Evolutionary conservation across 2,113 vertebrate species (phyloP).

Genomic region (Sigmodon hispidus): DNA sequence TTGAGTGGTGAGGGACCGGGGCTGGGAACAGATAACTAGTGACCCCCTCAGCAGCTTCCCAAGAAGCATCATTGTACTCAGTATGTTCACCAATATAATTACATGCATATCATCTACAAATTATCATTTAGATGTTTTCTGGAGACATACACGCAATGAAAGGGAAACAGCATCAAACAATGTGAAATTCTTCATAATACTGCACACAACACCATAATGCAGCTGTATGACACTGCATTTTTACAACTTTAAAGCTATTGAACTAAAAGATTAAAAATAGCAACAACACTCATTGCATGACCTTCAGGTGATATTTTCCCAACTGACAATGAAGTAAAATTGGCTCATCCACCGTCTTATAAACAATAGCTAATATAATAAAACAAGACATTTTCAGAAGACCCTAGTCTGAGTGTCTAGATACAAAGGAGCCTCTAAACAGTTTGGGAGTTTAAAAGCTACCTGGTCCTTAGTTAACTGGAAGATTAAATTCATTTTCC

Average conservation of each 20-base stretch:
- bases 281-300: neutral
- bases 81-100: neutral
- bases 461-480: neutral
- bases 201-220: neutral
- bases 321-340: neutral
- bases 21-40: neutral
- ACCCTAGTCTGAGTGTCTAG: neutral
- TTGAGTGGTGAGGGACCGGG: neutral
- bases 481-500: conserved; percentile 2
- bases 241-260: conserved; percentile 37
- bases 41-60: neutral
- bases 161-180: neutral
- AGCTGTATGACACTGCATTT: no score
- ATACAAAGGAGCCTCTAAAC: neutral
- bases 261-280: neutral
- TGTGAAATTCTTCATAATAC: neutral
- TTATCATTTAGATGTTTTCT: neutral
- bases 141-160: neutral
- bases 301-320: neutral
- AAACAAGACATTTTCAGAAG: neutral
- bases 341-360: neutral
- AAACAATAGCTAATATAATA: conserved; percentile 3
- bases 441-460: neutral
- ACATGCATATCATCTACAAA: neutral
- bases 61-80: neutral